phyloP scores from a whole-genome alignment of 2,113 vertebrate species.

The Xenotilapia caudafasciata region DNA sequence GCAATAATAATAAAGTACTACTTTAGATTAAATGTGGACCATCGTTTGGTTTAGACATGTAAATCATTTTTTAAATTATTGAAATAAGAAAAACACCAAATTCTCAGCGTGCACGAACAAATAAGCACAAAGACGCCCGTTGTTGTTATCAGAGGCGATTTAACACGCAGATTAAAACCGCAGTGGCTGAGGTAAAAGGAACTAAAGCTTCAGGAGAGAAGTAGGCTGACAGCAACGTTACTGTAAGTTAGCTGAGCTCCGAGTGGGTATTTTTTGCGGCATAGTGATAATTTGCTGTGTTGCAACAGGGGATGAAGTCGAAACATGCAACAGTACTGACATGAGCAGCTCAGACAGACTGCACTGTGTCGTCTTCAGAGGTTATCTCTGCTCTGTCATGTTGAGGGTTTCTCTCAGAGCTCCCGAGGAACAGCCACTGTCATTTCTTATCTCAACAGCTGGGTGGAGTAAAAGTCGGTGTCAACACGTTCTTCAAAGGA shows the following conservation, averaged over 20 bases:
- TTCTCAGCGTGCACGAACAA: background rate
- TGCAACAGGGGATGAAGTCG: background rate
- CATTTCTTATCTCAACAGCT: constrained; percentile 7
- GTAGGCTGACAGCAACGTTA: background rate
- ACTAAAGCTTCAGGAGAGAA: background rate
- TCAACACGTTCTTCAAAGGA: background rate
- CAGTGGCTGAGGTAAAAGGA: background rate
- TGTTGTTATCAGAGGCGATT: background rate
- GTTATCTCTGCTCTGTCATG: background rate
- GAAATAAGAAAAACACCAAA: background rate
- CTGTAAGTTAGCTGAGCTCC: background rate
- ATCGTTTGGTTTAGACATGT: background rate
- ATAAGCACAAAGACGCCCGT: background rate
- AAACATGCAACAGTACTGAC: background rate
- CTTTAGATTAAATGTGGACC: background rate
- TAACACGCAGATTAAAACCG: constrained; percentile 2
- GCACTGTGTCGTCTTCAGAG: background rate
- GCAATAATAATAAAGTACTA: background rate
- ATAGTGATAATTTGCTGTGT: background rate
- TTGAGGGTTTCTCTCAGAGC: background rate
- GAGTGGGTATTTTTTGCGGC: background rate
- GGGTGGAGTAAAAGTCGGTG: constrained; percentile 30
- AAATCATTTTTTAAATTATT: background rate
- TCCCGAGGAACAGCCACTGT: background rate
- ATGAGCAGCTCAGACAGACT: background rate